These are phyloP conservation scores for Nannoperca obscura DNA, from an alignment of 2,797 vertebrate species.

Conservation along the genomic window DNA sequence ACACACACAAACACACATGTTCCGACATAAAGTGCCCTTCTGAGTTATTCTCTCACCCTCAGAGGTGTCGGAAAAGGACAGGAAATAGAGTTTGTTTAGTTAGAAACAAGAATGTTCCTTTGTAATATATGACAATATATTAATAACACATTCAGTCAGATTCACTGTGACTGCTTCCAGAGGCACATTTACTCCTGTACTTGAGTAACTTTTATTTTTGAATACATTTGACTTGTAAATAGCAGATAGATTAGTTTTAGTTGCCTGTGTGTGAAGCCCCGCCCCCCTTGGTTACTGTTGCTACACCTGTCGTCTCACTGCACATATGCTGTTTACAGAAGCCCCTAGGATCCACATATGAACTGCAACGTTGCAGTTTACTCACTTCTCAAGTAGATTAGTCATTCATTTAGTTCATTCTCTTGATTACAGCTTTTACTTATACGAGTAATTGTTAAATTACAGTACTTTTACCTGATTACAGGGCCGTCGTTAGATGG, in stretches of 20 bases:
- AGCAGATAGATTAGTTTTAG: not conserved
- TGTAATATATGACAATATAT: not conserved
- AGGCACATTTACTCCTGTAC: not conserved
- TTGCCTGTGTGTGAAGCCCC: no score
- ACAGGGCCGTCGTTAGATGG: no score
- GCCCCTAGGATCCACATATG: no score
- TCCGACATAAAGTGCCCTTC: conserved; percentile 22
- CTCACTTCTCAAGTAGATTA: no score
- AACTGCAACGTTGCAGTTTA: no score
- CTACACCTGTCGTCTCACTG: no score
- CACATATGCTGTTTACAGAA: no score
- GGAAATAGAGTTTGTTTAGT: not conserved
- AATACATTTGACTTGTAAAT: not conserved
- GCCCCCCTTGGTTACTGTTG: no score
- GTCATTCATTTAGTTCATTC: not conserved
- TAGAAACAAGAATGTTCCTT: not conserved
- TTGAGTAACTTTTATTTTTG: not conserved
- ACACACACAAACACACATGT: conserved; percentile 27
- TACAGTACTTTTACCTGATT: not conserved
- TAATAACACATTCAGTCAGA: not conserved
- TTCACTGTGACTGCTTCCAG: not conserved
- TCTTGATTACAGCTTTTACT: not conserved
- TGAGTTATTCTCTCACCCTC: conserved; percentile 3
- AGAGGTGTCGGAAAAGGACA: not conserved
- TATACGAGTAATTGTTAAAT: no score